These are phyloP conservation scores for Babyrousa celebensis DNA, from an alignment of 2,797 vertebrate species.

Conservation along the genomic window DNA sequence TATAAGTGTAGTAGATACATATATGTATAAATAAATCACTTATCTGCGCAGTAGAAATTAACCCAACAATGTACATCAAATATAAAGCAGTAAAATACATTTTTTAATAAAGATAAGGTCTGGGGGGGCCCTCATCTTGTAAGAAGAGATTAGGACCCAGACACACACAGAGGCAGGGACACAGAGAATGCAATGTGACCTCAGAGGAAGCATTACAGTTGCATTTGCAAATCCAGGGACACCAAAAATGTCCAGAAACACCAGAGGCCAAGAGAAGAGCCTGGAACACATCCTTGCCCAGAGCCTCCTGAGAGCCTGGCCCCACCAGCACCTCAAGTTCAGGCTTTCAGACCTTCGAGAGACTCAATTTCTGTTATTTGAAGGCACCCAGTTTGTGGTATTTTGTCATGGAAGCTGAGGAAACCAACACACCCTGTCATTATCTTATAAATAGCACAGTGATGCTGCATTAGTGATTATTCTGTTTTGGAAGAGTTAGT, in stretches of 20 bases:
- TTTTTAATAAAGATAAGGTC: too few relatives aligned
- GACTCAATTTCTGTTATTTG: background rate
- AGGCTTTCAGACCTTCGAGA: background rate
- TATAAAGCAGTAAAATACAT: too few relatives aligned
- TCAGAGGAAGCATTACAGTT: fast-evolving
- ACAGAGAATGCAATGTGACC: fast-evolving
- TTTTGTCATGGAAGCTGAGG: background rate
- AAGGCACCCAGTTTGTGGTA: background rate
- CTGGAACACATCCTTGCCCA: background rate
- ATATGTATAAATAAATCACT: too few relatives aligned
- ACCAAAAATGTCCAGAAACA: background rate
- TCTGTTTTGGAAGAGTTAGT: background rate
- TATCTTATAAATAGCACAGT: conserved; percentile 18
- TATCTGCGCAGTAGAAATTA: too few relatives aligned
- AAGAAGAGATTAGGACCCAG: background rate
- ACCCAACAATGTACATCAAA: too few relatives aligned
- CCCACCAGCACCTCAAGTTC: background rate
- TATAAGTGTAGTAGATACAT: too few relatives aligned
- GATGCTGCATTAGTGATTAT: background rate
- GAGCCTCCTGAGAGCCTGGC: background rate
- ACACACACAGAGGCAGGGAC: background rate
- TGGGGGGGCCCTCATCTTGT: fast-evolving
- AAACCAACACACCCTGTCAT: background rate
- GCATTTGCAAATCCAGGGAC: background rate
- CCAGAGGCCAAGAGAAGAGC: background rate